These are phyloP conservation scores for Ispidina picta DNA, from an alignment of 2,797 vertebrate genomes.

Conservation along the genomic window DNA sequence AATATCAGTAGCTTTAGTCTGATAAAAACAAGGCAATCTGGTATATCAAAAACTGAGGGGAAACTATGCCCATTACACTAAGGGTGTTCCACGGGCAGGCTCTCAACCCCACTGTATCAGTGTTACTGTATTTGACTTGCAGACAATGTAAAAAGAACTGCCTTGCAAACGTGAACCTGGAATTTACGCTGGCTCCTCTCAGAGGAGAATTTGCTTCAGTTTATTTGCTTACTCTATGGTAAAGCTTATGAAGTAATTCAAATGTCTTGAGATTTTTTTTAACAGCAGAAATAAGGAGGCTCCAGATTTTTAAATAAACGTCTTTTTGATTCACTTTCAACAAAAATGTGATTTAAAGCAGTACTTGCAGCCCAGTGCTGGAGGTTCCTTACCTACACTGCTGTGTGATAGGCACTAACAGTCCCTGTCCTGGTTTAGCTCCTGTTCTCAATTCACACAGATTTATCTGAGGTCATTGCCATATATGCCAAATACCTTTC, in stretches of 20 bases:
- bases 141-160: neutral
- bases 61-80: neutral
- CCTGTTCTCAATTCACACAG: neutral
- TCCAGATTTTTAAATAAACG: neutral
- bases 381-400: neutral
- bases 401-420: neutral
- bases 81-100: neutral
- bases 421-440: neutral
- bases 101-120: neutral
- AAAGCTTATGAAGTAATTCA: neutral
- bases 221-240: neutral
- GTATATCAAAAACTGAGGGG: neutral
- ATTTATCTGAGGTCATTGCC: neutral
- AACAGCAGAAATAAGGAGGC: neutral
- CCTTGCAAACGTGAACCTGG: neutral
- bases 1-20: neutral
- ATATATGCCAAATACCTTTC: neutral
- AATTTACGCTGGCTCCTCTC: neutral
- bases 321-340: neutral
- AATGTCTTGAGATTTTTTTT: neutral
- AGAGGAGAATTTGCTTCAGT: neutral
- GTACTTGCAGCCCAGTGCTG: fast-evolving
- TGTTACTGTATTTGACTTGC: neutral
- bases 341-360: neutral
- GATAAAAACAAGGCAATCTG: neutral